Evolutionary conservation across 1,140 invertebrate species (phyloP).

Genomic region (Drosophila rufa): DNA sequence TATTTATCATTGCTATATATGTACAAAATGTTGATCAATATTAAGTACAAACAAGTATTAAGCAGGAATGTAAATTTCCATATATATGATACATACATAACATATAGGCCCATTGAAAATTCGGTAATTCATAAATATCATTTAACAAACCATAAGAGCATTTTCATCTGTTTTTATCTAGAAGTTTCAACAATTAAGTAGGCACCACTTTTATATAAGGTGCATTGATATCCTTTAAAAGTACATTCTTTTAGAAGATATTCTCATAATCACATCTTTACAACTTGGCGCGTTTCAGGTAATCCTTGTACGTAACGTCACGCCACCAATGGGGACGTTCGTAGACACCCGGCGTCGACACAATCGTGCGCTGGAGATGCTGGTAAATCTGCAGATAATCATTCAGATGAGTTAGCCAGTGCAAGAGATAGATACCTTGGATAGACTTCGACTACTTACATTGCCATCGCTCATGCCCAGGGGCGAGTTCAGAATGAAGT

Average conservation of each 20-base stretch:
- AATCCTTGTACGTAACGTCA: constrained; percentile 86
- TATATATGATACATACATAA: background rate
- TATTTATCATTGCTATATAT: constrained; percentile 4
- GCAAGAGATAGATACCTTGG: background rate
- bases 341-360: constrained; percentile 86
- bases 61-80: constrained; percentile 2
- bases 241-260: background rate
- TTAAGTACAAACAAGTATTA: constrained; percentile 2
- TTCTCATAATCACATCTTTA: constrained; percentile 30
- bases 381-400: constrained; percentile 86
- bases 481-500: constrained; percentile 93
- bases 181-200: background rate
- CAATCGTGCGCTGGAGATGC: constrained; percentile 87
- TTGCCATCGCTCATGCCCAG: constrained; percentile 93
- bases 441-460: constrained; percentile 81
- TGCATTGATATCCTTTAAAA: background rate
- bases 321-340: constrained; percentile 88
- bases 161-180: background rate
- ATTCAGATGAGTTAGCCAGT: background rate
- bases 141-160: background rate
- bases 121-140: background rate
- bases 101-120: too few species aligned
- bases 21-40: background rate
- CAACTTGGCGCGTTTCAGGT: constrained; percentile 71
- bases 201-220: background rate